These are phyloP conservation scores for Intellagama lesueurii DNA, from an alignment of 2,797 vertebrate genomes.

Conservation along the genomic window DNA sequence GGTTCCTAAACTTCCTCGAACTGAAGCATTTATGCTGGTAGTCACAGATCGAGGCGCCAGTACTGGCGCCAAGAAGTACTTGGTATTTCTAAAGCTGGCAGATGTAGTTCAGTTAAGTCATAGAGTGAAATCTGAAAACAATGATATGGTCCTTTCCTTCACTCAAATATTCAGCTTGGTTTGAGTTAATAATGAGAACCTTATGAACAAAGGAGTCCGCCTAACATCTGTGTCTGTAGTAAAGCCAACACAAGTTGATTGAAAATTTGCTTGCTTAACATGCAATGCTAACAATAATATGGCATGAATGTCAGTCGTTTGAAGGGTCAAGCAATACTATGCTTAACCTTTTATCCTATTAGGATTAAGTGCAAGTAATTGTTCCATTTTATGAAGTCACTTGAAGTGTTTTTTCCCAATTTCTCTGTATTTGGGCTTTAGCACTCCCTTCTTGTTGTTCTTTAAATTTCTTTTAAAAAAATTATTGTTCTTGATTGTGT, in stretches of 20 bases:
- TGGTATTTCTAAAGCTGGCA: slow-evolving; percentile 84
- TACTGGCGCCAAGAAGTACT: slow-evolving; percentile 79
- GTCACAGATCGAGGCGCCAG: slow-evolving; percentile 77
- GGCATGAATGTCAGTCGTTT: slow-evolving; percentile 75
- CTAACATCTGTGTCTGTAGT: slow-evolving; percentile 86
- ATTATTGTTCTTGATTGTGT: slow-evolving; percentile 16
- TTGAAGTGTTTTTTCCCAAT: slow-evolving; percentile 35
- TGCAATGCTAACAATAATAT: slow-evolving; percentile 78
- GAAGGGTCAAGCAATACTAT: slow-evolving; percentile 77
- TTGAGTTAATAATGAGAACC: slow-evolving; percentile 89
- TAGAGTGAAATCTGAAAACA: slow-evolving; percentile 83
- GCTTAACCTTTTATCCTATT: slow-evolving; percentile 76
- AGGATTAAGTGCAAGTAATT: slow-evolving; percentile 67
- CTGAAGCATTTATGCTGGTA: slow-evolving; percentile 73
- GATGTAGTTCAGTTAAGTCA: slow-evolving; percentile 84
- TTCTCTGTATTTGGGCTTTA: slow-evolving; percentile 50
- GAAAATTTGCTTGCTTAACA: slow-evolving; percentile 82
- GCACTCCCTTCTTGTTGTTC: background rate
- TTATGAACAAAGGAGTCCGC: slow-evolving; percentile 84
- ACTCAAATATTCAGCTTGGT: slow-evolving; percentile 84
- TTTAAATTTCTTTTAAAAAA: no score
- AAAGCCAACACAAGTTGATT: slow-evolving; percentile 85
- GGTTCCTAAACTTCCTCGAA: slow-evolving; percentile 76
- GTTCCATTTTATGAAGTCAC: slow-evolving; percentile 49
- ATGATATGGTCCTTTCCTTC: slow-evolving; percentile 85